Percentiles rank a stretch among this genome's conserved stretches.
Evolutionary conservation across 2,888 invertebrate genomes (phyloP).

Genomic region (Agrochola lychnidis): DNA sequence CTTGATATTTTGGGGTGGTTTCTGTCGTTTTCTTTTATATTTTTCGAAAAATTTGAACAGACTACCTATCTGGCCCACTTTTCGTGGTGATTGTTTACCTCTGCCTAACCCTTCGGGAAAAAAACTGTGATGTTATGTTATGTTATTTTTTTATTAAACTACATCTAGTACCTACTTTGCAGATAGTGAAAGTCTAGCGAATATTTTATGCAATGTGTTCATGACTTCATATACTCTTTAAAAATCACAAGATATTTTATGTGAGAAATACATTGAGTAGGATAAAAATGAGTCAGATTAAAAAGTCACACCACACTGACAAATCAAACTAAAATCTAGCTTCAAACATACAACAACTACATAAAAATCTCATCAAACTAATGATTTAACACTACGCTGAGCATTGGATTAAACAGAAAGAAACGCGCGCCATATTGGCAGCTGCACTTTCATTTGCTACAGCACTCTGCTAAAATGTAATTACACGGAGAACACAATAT

Average conservation of each 20-base stretch:
- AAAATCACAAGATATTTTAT: not conserved
- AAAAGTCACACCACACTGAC: not conserved
- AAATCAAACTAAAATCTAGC: slow-evolving; percentile 11
- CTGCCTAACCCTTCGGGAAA: too few species aligned
- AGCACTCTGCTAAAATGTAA: slow-evolving; percentile 66
- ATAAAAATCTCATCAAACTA: slow-evolving; percentile 43
- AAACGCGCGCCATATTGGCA: slow-evolving; percentile 49
- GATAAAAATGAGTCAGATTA: too few species aligned
- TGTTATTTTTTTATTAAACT: too few species aligned
- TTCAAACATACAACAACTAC: not conserved
- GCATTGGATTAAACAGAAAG: slow-evolving; percentile 57
- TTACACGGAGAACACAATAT: slow-evolving; percentile 64
- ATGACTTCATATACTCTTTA: not conserved
- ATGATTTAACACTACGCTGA: slow-evolving; percentile 32
- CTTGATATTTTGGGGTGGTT: not conserved
- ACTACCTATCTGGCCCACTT: not conserved
- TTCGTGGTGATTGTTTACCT: too few species aligned
- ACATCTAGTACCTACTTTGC: too few species aligned
- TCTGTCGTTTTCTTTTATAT: not conserved
- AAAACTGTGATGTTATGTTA: too few species aligned
- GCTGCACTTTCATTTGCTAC: slow-evolving; percentile 57
- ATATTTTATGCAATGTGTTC: too few species aligned
- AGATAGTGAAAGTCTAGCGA: too few species aligned
- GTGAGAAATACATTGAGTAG: not conserved
- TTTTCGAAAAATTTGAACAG: not conserved